Conservation (phyloP, 2,113 vertebrate genomes). For the Ctenomys sociabilis region DNA sequence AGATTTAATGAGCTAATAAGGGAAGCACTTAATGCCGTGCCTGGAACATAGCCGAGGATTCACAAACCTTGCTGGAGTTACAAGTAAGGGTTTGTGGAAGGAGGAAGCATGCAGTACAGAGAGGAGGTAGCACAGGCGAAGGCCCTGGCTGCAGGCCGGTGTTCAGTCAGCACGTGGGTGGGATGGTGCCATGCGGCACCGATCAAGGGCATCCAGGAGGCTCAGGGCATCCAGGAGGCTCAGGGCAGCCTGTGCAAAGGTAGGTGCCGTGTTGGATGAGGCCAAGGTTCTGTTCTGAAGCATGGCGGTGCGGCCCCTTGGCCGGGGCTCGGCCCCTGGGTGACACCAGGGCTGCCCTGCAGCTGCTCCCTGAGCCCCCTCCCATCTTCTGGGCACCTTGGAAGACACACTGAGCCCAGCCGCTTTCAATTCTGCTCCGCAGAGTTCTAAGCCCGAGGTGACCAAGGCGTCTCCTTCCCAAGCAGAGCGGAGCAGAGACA, state of each 20-base stretch:
- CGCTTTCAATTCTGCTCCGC: constrained; percentile 61
- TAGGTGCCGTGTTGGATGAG: neutral
- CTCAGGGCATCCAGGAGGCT: neutral
- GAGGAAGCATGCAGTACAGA: neutral
- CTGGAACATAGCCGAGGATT: neutral
- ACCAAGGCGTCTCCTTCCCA: neutral
- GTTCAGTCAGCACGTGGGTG: neutral
- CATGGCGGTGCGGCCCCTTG: neutral
- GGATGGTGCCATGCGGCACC: fast-evolving
- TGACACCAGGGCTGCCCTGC: fast-evolving
- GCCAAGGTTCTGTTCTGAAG: neutral
- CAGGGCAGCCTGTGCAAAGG: fast-evolving
- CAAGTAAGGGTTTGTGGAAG: neutral
- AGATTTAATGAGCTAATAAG: neutral
- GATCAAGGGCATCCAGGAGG: too few relatives aligned
- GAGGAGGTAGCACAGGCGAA: neutral
- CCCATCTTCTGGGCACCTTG: neutral
- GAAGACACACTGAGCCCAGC: constrained; percentile 71
- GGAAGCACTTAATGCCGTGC: neutral
- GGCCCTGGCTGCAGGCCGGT: neutral
- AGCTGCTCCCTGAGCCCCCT: neutral
- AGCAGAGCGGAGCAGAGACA: neutral
- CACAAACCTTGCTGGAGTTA: fast-evolving
- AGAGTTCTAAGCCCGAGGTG: neutral
- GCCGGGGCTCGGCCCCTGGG: fast-evolving